A percentile compares a stretch with the other conserved stretches of the same genome.
Evolutionary conservation across 1,140 invertebrate species (phyloP).

Genomic region (Trichonephila clavipes): DNA sequence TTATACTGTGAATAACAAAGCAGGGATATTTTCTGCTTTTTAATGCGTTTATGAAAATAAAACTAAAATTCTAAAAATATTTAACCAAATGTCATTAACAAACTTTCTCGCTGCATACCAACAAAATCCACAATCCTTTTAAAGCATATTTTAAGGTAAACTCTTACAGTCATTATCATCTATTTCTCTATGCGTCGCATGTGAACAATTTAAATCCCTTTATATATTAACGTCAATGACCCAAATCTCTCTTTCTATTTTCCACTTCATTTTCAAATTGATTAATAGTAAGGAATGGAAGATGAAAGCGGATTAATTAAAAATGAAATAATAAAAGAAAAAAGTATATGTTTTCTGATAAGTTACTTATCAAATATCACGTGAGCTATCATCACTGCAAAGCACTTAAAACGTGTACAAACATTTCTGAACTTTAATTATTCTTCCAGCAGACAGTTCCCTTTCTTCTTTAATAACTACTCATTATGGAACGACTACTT

Average conservation of each 20-base stretch:
- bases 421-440: conserved; percentile 47
- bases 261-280: background rate
- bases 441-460: conserved; percentile 1
- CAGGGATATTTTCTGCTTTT: too few relatives aligned
- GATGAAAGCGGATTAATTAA: conserved; percentile 6
- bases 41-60: too few relatives aligned
- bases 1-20: too few relatives aligned
- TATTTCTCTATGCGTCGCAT: background rate
- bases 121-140: background rate
- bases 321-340: background rate
- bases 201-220: background rate
- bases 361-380: background rate
- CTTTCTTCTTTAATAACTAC: conserved; percentile 51
- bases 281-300: background rate
- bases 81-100: background rate
- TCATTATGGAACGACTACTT: conserved; percentile 38
- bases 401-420: background rate
- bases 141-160: background rate
- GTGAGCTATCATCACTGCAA: background rate
- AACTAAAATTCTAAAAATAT: too few relatives aligned
- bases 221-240: background rate
- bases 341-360: background rate
- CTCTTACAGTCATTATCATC: background rate
- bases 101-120: background rate
- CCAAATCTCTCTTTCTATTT: background rate